Evolutionary conservation across 2,113 vertebrate species (phyloP).

Genomic region (Plecturocebus donacophilus): DNA sequence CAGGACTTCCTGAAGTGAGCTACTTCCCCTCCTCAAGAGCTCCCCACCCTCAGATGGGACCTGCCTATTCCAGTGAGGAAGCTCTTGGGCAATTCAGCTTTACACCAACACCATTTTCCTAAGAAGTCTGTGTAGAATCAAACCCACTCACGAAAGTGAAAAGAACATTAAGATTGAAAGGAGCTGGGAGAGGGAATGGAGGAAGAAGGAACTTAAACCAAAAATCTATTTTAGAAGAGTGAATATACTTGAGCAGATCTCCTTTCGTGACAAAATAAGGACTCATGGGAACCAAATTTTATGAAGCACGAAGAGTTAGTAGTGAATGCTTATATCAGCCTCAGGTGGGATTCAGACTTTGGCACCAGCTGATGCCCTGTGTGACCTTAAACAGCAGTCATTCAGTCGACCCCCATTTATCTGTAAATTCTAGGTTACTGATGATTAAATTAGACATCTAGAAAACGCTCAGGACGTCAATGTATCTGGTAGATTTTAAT

Average conservation of each 20-base stretch:
- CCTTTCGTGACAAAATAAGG: slow-evolving; percentile 37
- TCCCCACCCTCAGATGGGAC: background rate
- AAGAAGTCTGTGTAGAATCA: slow-evolving; percentile 63
- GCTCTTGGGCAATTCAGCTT: background rate
- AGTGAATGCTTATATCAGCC: background rate
- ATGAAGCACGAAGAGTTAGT: background rate
- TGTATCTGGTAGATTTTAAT: background rate
- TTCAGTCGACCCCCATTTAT: background rate
- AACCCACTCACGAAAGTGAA: slow-evolving; percentile 29
- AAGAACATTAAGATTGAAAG: slow-evolving; percentile 42
- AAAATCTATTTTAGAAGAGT: slow-evolving; percentile 8
- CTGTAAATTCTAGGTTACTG: background rate
- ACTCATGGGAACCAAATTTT: background rate
- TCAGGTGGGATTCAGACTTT: background rate
- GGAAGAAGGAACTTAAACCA: slow-evolving; percentile 36
- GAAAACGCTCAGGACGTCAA: background rate
- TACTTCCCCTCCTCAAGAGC: background rate
- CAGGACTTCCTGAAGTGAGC: background rate
- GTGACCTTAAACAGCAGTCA: background rate
- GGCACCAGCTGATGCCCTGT: background rate
- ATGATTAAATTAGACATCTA: background rate
- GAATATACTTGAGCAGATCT: slow-evolving; percentile 10
- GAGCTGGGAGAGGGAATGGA: background rate
- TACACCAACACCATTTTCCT: slow-evolving; percentile 39
- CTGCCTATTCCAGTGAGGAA: slow-evolving; percentile 10